Conservation (phyloP, 1,140 invertebrate genomes). For the Lerema accius region DNA sequence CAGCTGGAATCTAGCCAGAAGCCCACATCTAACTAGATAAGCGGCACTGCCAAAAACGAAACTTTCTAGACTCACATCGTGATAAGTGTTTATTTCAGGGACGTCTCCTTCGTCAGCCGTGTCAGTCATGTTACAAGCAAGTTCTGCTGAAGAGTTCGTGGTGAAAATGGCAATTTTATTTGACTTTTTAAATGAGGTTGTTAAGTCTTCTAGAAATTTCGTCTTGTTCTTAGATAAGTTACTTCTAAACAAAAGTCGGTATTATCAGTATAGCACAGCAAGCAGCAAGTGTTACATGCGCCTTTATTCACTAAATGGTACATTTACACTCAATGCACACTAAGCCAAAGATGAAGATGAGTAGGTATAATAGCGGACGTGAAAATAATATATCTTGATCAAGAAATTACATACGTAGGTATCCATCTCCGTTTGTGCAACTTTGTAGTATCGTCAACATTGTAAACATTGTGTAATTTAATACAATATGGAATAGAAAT, state of each 20-base stretch:
- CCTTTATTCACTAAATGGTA: no score
- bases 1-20: constrained; percentile 25
- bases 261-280: no score
- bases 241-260: no score
- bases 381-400: no score
- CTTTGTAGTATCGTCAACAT: neutral
- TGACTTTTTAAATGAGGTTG: neutral
- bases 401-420: no score
- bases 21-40: constrained; percentile 23
- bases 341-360: no score
- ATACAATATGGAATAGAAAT: neutral
- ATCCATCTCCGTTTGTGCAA: neutral
- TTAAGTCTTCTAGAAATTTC: no score
- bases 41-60: constrained; percentile 22
- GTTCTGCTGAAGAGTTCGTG: neutral
- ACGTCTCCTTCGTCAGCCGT: neutral
- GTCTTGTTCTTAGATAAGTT: no score
- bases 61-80: constrained; percentile 21
- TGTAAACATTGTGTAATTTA: neutral
- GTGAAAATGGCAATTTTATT: neutral
- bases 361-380: no score
- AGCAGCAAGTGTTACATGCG: no score
- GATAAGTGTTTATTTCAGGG: constrained; percentile 27
- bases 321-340: no score
- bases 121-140: neutral